Evolutionary conservation across 2,888 invertebrate species (phyloP), one percentile per base, ranked within the genome.

Genomic region (Xanthorhoe spadicearia): DNA sequence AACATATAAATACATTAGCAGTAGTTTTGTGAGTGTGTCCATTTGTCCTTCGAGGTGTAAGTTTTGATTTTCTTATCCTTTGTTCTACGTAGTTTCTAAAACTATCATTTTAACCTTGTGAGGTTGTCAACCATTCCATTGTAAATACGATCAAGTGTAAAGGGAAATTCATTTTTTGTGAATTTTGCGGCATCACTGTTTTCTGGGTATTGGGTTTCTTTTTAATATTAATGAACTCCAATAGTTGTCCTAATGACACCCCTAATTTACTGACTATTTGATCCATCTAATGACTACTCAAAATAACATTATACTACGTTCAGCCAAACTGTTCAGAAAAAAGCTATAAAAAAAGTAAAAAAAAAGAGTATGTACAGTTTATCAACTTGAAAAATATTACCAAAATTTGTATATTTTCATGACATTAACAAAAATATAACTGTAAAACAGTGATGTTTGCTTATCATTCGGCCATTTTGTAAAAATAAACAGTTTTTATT

Each of bases 71-170:
- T 81, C 80, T 83, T 83, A 82, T 87, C 78, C 82, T 84, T n/a
- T 88, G 90, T 89, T 89, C 85, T 86, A 85, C 86, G 85, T 88
- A 85, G 84, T 76, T 76, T 83, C 83, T 81, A 74, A 70, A 51
- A 51, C 69, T 78, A 76, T 76, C 80, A 77, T 78, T 76, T 64
- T 77, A 59, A 38, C 10, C 35, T 6, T 9, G 35, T 10, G 23
- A 23, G 51, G 51, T 59, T 51, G 7, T 32, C 80, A 72, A 79
- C 75, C 79, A 74, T 79, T 83, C 75, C 80, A 83, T 89, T 93
- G 92, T 92, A 91, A 91, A 91, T 93, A 92, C 87, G 84, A 90
- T 89, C 92, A 92, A 93, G 92, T 93, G 92, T 91, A 75, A 87
- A 90, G 84, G 87, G 84, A 86, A 89, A 82, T 64, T 19, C 64